Evolutionary conservation across 2,888 invertebrate genomes (phyloP).

Genomic region (Digitonthophagus gazella): DNA sequence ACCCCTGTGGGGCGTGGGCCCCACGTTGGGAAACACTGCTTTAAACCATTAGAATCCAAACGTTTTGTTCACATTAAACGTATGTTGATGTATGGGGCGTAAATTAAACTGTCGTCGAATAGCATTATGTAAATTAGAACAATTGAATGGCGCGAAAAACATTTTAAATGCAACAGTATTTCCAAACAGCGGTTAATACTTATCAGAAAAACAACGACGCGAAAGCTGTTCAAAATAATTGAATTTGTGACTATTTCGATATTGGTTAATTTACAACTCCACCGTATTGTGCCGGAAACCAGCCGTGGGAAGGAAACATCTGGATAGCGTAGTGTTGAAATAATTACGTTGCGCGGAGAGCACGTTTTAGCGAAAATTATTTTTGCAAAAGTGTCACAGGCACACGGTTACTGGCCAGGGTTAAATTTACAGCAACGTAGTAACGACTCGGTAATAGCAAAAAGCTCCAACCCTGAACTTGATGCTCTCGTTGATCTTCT

Average conservation of each 20-base stretch:
- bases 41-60: background rate
- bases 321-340: background rate
- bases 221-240: background rate
- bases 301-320: background rate
- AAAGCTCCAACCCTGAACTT: slow-evolving; percentile 12
- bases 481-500: slow-evolving; percentile 26
- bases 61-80: background rate
- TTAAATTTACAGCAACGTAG: slow-evolving; percentile 13
- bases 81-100: background rate
- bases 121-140: background rate
- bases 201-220: background rate
- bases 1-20: no score
- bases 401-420: slow-evolving; percentile 3
- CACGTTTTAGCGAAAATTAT: slow-evolving; percentile 15
- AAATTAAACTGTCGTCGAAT: background rate
- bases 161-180: background rate
- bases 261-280: background rate
- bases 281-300: background rate
- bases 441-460: background rate
- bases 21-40: no score
- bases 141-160: background rate
- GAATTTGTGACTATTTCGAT: background rate
- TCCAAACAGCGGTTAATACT: background rate
- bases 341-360: slow-evolving; percentile 9
- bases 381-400: slow-evolving; percentile 12